Conservation (phyloP, 1,140 invertebrate genomes). For the Tribolium madens region DNA sequence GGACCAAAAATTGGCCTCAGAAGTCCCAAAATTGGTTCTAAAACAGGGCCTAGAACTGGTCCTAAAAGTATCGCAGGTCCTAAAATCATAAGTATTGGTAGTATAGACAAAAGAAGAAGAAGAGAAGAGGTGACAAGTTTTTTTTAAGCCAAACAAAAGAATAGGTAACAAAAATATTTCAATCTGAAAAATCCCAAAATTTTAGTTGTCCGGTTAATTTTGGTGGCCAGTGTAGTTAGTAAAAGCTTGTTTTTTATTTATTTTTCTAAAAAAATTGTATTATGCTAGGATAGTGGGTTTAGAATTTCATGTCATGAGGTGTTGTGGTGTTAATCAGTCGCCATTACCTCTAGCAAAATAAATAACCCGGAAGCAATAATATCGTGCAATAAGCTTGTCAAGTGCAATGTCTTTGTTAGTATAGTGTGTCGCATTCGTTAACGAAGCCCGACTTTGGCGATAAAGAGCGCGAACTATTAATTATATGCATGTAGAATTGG, state of each 20-base stretch:
- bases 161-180: no score
- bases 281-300: no score
- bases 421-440: constrained; percentile 35
- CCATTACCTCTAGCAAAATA: no score
- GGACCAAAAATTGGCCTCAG: background rate
- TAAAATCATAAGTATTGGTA: background rate
- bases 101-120: background rate
- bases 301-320: background rate
- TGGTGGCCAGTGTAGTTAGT: no score
- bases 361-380: background rate
- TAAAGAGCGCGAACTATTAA: constrained; percentile 35
- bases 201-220: no score
- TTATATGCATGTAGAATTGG: constrained; percentile 19
- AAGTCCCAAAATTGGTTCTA: background rate
- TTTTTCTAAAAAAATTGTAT: no score
- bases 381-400: constrained; percentile 25
- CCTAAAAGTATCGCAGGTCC: background rate
- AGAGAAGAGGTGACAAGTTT: no score
- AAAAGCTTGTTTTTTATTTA: no score
- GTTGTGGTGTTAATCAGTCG: background rate
- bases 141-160: no score
- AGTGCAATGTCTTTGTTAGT: constrained; percentile 41
- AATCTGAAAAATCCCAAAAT: no score
- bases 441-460: constrained; percentile 20
- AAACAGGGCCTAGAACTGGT: background rate